phyloP scores from a whole-genome alignment of 2,888 invertebrate species.

The Aleiodes leptofemur region DNA sequence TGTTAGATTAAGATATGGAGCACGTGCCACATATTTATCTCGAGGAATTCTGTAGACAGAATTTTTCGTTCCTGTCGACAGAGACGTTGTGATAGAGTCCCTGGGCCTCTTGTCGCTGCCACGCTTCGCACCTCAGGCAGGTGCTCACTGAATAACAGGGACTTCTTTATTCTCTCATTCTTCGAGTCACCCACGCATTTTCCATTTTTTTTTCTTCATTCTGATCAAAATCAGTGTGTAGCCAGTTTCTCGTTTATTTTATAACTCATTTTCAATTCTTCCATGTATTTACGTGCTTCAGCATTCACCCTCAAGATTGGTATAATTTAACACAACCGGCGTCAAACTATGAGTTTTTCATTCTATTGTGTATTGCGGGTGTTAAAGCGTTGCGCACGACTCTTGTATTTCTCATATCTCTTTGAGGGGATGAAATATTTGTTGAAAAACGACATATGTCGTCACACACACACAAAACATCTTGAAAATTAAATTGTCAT shows the following conservation, averaged over 20 bases:
- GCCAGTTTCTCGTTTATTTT: slow-evolving; percentile 4
- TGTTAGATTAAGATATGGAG: slow-evolving; percentile 12
- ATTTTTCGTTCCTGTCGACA: slow-evolving; percentile 24
- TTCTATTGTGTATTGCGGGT: slow-evolving; percentile 16
- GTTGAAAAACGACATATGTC: slow-evolving; percentile 38
- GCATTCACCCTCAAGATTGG: slow-evolving; percentile 29
- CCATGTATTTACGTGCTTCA: slow-evolving; percentile 14
- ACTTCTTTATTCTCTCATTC: slow-evolving; percentile 15
- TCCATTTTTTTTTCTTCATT: too few relatives aligned
- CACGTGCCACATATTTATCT: slow-evolving; percentile 13
- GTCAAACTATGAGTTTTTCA: slow-evolving; percentile 4
- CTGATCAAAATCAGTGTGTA: not conserved
- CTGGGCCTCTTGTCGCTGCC: not conserved
- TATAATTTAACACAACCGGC: slow-evolving; percentile 18
- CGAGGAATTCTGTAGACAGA: not conserved
- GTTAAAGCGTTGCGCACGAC: slow-evolving; percentile 13
- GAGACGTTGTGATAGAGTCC: slow-evolving; percentile 5
- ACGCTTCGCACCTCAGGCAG: slow-evolving; percentile 36
- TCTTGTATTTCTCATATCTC: slow-evolving; percentile 12
- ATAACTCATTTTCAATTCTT: not conserved
- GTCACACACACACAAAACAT: not conserved
- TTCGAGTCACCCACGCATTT: slow-evolving; percentile 27
- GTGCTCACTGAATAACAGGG: slow-evolving; percentile 13
- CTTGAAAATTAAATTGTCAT: slow-evolving; percentile 40
- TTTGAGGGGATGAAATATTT: slow-evolving; percentile 13